A percentile compares a stretch with the other conserved stretches of the same genome.
Conservation (phyloP, 2,113 vertebrate genomes). For the Sceloporus tristichus region DNA sequence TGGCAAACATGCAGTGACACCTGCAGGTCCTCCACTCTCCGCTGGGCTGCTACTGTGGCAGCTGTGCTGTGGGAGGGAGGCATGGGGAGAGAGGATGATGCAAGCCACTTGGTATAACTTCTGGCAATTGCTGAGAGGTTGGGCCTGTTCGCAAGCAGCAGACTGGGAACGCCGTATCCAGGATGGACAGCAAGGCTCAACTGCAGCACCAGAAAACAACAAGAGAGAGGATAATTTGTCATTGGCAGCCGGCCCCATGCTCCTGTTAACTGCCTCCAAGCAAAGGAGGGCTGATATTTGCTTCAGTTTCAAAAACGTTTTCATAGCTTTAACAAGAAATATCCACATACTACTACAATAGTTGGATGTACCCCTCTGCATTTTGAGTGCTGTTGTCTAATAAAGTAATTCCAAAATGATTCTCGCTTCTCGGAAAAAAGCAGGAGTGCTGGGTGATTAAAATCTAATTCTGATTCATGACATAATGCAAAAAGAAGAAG, state of each 20-base stretch:
- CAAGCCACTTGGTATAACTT: conserved; percentile 30
- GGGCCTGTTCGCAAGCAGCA: background rate
- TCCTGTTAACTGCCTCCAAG: too few relatives aligned
- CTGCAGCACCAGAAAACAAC: background rate
- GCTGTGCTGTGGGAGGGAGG: conserved; percentile 45
- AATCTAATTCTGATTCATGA: too few relatives aligned
- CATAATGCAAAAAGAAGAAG: background rate
- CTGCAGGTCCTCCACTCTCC: conserved; percentile 46
- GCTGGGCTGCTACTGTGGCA: conserved; percentile 30
- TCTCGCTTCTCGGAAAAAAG: too few relatives aligned
- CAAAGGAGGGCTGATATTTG: too few relatives aligned
- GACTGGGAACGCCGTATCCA: background rate
- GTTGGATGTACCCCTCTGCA: too few relatives aligned
- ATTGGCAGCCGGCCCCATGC: background rate
- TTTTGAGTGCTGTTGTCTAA: too few relatives aligned
- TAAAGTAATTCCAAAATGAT: too few relatives aligned
- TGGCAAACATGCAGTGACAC: conserved; percentile 22
- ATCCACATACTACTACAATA: too few relatives aligned
- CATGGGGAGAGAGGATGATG: conserved; percentile 59
- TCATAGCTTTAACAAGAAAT: too few relatives aligned
- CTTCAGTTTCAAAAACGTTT: too few relatives aligned
- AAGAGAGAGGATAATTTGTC: too few relatives aligned
- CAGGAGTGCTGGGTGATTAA: too few relatives aligned
- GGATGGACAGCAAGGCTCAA: background rate
- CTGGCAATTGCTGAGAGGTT: background rate